A percentile compares a stretch with the other conserved stretches of the same genome.
phyloP scores from a whole-genome alignment of 2,888 invertebrate species.

The Tetragnatha montana region DNA sequence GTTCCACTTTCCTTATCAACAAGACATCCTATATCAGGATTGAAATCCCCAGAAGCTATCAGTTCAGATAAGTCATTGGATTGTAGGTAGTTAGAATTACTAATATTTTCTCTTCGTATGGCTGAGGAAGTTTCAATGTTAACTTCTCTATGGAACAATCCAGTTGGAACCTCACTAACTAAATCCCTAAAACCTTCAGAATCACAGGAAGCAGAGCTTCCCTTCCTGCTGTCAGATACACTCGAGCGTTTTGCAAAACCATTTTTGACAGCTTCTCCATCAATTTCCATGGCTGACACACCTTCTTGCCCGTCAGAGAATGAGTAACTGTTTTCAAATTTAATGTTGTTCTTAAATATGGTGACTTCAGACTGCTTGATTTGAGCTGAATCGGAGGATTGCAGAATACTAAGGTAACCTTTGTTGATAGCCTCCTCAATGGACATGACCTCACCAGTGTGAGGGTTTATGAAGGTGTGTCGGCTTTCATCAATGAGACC shows the following conservation, averaged over 20 bases:
- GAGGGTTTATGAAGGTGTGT: slow-evolving; percentile 77
- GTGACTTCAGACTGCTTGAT: slow-evolving; percentile 83
- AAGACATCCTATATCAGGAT: slow-evolving; percentile 88
- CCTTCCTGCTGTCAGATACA: neutral
- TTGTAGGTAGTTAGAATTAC: neutral
- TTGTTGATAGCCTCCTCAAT: slow-evolving; percentile 74
- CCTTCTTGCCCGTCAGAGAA: slow-evolving; percentile 26
- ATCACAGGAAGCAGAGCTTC: neutral
- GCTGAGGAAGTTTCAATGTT: neutral
- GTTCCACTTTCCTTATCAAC: slow-evolving; percentile 91
- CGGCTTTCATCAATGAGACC: slow-evolving; percentile 77
- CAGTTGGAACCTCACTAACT: neutral
- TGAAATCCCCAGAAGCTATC: slow-evolving; percentile 87
- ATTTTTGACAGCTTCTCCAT: neutral
- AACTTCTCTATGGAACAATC: slow-evolving; percentile 20
- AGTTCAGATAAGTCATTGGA: slow-evolving; percentile 83
- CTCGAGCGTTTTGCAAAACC: neutral
- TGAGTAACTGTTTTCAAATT: slow-evolving; percentile 34
- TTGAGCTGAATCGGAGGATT: slow-evolving; percentile 26
- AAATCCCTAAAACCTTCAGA: neutral
- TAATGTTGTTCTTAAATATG: slow-evolving; percentile 58
- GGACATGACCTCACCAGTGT: slow-evolving; percentile 76
- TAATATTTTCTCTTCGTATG: neutral
- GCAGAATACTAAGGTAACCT: slow-evolving; percentile 68
- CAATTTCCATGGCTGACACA: slow-evolving; percentile 1